Evolutionary conservation across 2,797 vertebrate species (phyloP).

Genomic region (Anguilla marmorata): DNA sequence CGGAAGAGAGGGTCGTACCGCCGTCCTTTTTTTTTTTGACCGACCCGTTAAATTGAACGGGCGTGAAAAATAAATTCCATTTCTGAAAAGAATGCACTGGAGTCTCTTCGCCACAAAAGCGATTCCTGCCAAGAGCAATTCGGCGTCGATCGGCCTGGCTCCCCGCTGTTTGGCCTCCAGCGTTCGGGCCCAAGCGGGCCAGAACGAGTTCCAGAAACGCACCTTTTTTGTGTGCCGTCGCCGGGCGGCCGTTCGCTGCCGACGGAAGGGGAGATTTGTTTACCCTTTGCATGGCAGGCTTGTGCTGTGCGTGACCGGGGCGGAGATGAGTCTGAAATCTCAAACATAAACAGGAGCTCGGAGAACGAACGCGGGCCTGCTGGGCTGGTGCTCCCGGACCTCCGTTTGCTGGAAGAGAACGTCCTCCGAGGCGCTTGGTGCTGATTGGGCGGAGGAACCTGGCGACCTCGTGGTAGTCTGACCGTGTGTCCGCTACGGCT

Average conservation of each 20-base stretch:
- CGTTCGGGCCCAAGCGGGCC: neutral
- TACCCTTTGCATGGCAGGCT: neutral
- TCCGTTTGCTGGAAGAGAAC: neutral
- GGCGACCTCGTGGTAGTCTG: neutral
- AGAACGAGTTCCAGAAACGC: neutral
- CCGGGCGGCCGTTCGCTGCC: neutral
- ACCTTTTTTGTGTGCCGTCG: neutral
- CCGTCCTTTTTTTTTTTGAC: neutral
- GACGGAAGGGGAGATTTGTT: neutral
- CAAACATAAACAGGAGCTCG: neutral
- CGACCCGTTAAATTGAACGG: neutral
- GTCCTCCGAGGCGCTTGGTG: neutral
- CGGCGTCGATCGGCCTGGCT: neutral
- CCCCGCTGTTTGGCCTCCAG: neutral
- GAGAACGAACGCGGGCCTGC: no score
- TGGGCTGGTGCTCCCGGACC: neutral
- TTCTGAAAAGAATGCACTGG: neutral
- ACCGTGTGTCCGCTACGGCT: neutral
- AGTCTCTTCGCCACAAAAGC: neutral
- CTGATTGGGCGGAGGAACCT: neutral
- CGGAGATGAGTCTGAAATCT: neutral
- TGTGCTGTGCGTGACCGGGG: neutral
- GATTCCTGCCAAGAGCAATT: neutral
- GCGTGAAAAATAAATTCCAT: neutral
- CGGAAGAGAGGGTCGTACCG: neutral